Percentiles rank a stretch among this genome's conserved stretches.
Evolutionary conservation across 1,140 invertebrate genomes (phyloP).

Genomic region (Orchesella cincta): DNA sequence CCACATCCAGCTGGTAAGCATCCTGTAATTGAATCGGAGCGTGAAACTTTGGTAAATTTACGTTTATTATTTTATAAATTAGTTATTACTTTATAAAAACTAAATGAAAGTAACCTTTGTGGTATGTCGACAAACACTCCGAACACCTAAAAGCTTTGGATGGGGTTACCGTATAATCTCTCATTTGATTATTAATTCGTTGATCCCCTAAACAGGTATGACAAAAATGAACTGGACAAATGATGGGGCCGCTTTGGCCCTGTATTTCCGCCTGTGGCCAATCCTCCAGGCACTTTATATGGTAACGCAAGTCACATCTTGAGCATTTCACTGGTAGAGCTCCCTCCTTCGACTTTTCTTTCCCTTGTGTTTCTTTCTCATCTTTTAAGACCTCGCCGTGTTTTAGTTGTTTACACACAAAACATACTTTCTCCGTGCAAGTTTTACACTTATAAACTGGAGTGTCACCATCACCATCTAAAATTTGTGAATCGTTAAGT

Average conservation of each 20-base stretch:
- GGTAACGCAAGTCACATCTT: slow-evolving; percentile 40
- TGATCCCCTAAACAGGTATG: slow-evolving; percentile 46
- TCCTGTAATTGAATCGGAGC: slow-evolving; percentile 15
- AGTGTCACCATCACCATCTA: not conserved
- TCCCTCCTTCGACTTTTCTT: not conserved
- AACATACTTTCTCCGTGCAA: slow-evolving; percentile 35
- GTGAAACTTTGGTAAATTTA: too few relatives aligned
- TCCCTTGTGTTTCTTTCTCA: too few relatives aligned
- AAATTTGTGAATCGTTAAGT: not conserved
- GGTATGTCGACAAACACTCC: slow-evolving; percentile 40
- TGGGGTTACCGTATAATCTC: slow-evolving; percentile 33
- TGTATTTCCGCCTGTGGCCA: slow-evolving; percentile 46
- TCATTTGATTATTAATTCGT: slow-evolving; percentile 25
- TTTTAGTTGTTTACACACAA: slow-evolving; percentile 35
- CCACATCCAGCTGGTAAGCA: slow-evolving; percentile 45
- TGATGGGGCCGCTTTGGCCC: slow-evolving; percentile 33
- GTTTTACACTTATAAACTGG: slow-evolving; percentile 37
- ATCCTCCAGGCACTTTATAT: slow-evolving; percentile 33
- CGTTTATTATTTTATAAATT: not conserved
- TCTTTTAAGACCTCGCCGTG: not conserved
- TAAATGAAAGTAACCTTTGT: slow-evolving; percentile 38
- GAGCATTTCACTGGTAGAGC: slow-evolving; percentile 36
- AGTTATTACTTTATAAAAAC: not conserved
- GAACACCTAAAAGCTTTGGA: slow-evolving; percentile 29
- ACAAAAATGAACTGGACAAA: slow-evolving; percentile 46